phyloP scores from a whole-genome alignment of 2,888 invertebrate species.

The Argyresthia albistria region DNA sequence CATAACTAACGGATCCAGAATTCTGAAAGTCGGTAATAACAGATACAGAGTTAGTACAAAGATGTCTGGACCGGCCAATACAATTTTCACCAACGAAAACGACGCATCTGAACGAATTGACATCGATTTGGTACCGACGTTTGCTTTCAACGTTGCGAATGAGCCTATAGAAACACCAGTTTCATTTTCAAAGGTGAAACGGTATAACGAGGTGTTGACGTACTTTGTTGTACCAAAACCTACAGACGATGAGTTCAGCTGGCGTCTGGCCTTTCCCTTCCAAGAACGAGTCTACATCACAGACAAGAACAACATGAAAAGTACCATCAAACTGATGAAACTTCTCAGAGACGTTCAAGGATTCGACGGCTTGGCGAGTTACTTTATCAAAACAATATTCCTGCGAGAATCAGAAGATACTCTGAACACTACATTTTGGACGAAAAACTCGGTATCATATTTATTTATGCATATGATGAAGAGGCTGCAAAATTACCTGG shows the following conservation, averaged over 20 bases:
- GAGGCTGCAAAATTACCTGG: slow-evolving; percentile 28
- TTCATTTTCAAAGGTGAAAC: slow-evolving; percentile 24
- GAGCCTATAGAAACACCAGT: slow-evolving; percentile 24
- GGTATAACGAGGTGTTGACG: slow-evolving; percentile 15
- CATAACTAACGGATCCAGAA: slow-evolving; percentile 21
- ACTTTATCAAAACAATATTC: slow-evolving; percentile 45
- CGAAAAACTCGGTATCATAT: slow-evolving; percentile 26
- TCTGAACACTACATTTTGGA: slow-evolving; percentile 29
- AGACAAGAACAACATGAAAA: slow-evolving; percentile 37
- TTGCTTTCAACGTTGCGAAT: slow-evolving; percentile 31
- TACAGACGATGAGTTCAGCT: slow-evolving; percentile 30
- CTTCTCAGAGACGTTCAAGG: slow-evolving; percentile 38
- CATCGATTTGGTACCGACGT: slow-evolving; percentile 42
- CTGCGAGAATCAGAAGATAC: slow-evolving; percentile 30
- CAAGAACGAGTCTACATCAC: slow-evolving; percentile 34
- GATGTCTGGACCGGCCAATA: slow-evolving; percentile 40
- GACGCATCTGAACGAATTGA: slow-evolving; percentile 28
- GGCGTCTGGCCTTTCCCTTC: slow-evolving; percentile 43
- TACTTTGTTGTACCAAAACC: slow-evolving; percentile 49
- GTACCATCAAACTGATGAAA: slow-evolving; percentile 34
- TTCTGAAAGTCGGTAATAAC: slow-evolving; percentile 23
- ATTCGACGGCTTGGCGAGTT: slow-evolving; percentile 40
- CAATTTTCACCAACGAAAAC: slow-evolving; percentile 28
- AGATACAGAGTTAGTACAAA: slow-evolving; percentile 26
- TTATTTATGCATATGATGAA: slow-evolving; percentile 36